Conservation (phyloP, 2,797 vertebrate species). For the Nannoperca australis region DNA sequence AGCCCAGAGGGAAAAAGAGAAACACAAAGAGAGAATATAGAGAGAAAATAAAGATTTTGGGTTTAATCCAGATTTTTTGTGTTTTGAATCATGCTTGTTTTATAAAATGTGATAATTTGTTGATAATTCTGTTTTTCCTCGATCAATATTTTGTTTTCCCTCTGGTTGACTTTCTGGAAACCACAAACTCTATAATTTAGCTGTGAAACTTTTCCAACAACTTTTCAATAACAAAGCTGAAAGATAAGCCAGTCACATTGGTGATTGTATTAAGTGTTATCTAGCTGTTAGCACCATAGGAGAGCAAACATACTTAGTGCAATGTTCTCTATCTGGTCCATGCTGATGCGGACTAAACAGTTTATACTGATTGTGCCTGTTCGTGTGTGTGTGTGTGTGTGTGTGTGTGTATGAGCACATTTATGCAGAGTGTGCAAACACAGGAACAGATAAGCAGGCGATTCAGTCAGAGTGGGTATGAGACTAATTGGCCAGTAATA, state of each 20-base stretch:
- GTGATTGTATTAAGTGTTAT: slow-evolving; percentile 75
- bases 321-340: slow-evolving; percentile 68
- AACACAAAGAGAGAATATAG: background rate
- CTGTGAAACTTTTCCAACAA: slow-evolving; percentile 65
- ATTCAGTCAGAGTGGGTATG: slow-evolving; percentile 60
- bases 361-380: slow-evolving; percentile 56
- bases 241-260: slow-evolving; percentile 64
- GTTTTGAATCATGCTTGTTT: background rate
- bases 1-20: background rate
- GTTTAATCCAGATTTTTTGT: slow-evolving; percentile 20
- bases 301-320: slow-evolving; percentile 77
- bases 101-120: slow-evolving; percentile 3
- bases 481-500: slow-evolving; percentile 75
- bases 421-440: slow-evolving; percentile 76
- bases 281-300: slow-evolving; percentile 63
- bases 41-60: slow-evolving; percentile 9
- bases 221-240: slow-evolving; percentile 68
- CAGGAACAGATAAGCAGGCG: slow-evolving; percentile 68
- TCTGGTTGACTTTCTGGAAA: slow-evolving; percentile 17
- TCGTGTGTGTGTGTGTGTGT: slow-evolving; percentile 30
- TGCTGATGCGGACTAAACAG: slow-evolving; percentile 62
- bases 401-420: slow-evolving; percentile 30
- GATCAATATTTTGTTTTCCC: background rate
- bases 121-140: slow-evolving; percentile 4
- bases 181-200: slow-evolving; percentile 29